These are phyloP conservation scores for Drosophila melanogaster DNA, from an alignment of 1,140 invertebrate genomes.

Conservation along the genomic window DNA sequence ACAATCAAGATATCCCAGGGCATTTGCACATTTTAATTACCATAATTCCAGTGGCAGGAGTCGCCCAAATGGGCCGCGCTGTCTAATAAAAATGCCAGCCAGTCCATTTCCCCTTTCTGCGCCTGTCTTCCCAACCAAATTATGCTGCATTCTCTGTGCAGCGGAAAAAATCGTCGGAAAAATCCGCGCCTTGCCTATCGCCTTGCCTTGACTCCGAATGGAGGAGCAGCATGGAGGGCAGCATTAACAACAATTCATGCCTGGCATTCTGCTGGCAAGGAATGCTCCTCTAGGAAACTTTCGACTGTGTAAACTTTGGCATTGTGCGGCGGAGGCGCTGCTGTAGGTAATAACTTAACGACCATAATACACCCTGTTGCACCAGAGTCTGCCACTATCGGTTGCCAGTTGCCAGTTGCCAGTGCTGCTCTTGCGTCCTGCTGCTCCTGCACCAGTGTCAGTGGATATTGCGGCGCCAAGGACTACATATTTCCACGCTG, in stretches of 20 bases:
- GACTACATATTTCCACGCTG: slow-evolving; percentile 51
- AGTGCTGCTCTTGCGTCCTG: not conserved
- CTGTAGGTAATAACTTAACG: slow-evolving; percentile 81
- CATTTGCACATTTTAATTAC: slow-evolving; percentile 69
- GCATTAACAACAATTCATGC: slow-evolving; percentile 79
- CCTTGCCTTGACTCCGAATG: slow-evolving; percentile 14
- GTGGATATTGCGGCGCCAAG: slow-evolving; percentile 22
- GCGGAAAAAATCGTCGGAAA: slow-evolving; percentile 20
- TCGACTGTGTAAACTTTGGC: slow-evolving; percentile 79
- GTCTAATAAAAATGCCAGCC: slow-evolving; percentile 64
- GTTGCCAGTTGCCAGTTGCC: slow-evolving; percentile 7
- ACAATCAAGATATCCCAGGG: slow-evolving; percentile 46
- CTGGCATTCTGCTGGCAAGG: slow-evolving; percentile 59
- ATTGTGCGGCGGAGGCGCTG: slow-evolving; percentile 59
- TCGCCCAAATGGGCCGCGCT: slow-evolving; percentile 59
- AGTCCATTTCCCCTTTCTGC: slow-evolving; percentile 43
- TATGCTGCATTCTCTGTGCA: slow-evolving; percentile 51
- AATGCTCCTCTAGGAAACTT: slow-evolving; percentile 72
- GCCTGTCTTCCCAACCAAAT: slow-evolving; percentile 29
- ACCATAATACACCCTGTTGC: slow-evolving; percentile 83
- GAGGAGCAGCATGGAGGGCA: not conserved
- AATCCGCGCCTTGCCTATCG: slow-evolving; percentile 62
- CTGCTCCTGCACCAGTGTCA: slow-evolving; percentile 2
- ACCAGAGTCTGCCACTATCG: slow-evolving; percentile 49
- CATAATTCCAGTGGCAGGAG: slow-evolving; percentile 61